Percentiles rank a stretch among this genome's conserved stretches.
These are phyloP conservation scores for Orchesella flavescens DNA, from an alignment of 2,888 invertebrate genomes.

Conservation along the genomic window DNA sequence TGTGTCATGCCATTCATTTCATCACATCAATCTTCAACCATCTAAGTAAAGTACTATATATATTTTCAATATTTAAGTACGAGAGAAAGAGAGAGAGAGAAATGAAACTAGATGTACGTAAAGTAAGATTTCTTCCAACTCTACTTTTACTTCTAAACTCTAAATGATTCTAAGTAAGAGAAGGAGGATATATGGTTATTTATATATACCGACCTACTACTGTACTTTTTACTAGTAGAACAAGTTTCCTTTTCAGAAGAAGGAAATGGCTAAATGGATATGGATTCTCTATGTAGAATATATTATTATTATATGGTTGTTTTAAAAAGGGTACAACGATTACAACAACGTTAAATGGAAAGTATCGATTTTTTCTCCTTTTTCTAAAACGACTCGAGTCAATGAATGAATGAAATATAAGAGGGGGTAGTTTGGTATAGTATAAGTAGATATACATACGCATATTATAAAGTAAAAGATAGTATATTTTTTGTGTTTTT, in stretches of 20 bases:
- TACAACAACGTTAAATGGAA: slow-evolving; percentile 44
- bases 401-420: slow-evolving; percentile 5
- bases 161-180: not conserved
- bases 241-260: slow-evolving; percentile 20
- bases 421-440: not conserved
- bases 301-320: too few relatives aligned
- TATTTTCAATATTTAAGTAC: slow-evolving; percentile 22
- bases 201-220: not conserved
- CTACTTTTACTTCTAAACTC: slow-evolving; percentile 9
- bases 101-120: not conserved
- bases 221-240: slow-evolving; percentile 17
- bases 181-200: too few relatives aligned
- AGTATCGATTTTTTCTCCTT: slow-evolving; percentile 36
- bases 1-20: slow-evolving; percentile 49
- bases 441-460: not conserved
- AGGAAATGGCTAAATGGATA: slow-evolving; percentile 50
- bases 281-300: slow-evolving; percentile 27
- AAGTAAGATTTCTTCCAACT: slow-evolving; percentile 12
- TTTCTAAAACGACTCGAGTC: not conserved
- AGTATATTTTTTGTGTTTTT: slow-evolving; percentile 12
- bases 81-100: not conserved
- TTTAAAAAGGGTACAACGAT: slow-evolving; percentile 4
- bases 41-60: not conserved
- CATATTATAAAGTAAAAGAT: not conserved
- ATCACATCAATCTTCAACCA: slow-evolving; percentile 36